Conservation (phyloP, 2,888 invertebrate genomes). For the Agriopis aurantiaria region DNA sequence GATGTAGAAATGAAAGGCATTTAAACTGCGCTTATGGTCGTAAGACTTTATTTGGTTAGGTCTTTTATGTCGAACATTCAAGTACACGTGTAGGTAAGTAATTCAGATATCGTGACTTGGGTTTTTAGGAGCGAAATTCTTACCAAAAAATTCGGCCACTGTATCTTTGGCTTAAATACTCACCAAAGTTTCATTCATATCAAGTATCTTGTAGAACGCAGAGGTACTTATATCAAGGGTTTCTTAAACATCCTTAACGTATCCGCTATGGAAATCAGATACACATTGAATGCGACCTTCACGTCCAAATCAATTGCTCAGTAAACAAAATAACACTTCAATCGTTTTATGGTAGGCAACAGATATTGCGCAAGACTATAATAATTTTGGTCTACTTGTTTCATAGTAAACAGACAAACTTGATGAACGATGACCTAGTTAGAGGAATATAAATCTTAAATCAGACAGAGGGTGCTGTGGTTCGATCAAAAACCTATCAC, state of each 20-base stretch:
- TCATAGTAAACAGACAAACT: constrained; percentile 10
- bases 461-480: neutral
- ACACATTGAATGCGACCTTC: constrained; percentile 54
- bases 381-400: constrained; percentile 22
- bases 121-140: constrained; percentile 16
- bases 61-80: constrained; percentile 36
- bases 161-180: constrained; percentile 5
- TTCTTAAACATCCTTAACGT: constrained; percentile 38
- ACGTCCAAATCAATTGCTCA: constrained; percentile 43
- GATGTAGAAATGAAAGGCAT: constrained; percentile 38
- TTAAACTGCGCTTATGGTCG: constrained; percentile 26
- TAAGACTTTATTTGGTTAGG: constrained; percentile 35
- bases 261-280: constrained; percentile 55
- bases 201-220: neutral
- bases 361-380: constrained; percentile 43
- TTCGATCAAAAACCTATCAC: too few species aligned
- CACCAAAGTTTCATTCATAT: neutral
- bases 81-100: constrained; percentile 18
- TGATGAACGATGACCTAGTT: constrained; percentile 20
- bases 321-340: constrained; percentile 49
- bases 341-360: constrained; percentile 39
- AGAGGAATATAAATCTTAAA: neutral
- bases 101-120: constrained; percentile 18
- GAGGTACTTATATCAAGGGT: neutral
- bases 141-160: neutral